Evolutionary conservation across 2,797 vertebrate species (phyloP).

Genomic region (Etheostoma nigrum): DNA sequence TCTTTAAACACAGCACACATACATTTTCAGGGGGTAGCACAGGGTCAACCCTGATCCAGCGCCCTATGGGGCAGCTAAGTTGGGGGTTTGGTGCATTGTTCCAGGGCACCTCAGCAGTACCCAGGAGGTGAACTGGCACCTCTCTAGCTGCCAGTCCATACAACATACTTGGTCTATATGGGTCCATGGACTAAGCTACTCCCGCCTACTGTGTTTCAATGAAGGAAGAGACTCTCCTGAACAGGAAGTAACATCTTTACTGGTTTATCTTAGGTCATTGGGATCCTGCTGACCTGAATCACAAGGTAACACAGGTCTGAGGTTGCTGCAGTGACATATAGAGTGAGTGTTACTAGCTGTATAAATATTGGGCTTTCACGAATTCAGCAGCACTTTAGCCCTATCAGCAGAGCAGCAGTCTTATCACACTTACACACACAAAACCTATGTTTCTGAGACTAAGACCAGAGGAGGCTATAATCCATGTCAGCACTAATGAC

Average conservation of each 20-base stretch:
- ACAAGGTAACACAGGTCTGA: constrained; percentile 7
- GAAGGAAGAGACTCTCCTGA: background rate
- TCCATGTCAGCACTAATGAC: constrained; percentile 59
- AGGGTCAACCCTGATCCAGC: too few species aligned
- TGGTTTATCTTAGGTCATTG: background rate
- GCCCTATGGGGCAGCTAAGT: too few species aligned
- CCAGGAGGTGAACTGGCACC: too few species aligned
- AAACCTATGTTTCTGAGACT: constrained; percentile 45
- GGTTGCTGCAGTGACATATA: constrained; percentile 1
- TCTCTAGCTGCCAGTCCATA: too few species aligned
- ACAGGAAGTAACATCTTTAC: background rate
- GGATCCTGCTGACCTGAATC: constrained; percentile 12
- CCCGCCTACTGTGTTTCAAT: background rate
- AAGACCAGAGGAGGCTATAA: constrained; percentile 51
- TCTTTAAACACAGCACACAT: too few species aligned
- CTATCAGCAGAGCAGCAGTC: constrained; percentile 40
- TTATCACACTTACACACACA: constrained; percentile 37
- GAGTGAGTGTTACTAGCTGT: background rate
- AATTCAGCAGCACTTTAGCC: constrained; percentile 32
- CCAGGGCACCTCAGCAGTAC: too few species aligned
- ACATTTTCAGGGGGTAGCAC: too few species aligned
- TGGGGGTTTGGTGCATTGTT: too few species aligned
- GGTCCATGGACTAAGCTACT: too few species aligned
- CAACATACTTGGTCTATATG: too few species aligned
- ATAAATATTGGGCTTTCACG: constrained; percentile 24